Conservation (phyloP, 2,888 invertebrate species). For the Uropetala carovei region DNA sequence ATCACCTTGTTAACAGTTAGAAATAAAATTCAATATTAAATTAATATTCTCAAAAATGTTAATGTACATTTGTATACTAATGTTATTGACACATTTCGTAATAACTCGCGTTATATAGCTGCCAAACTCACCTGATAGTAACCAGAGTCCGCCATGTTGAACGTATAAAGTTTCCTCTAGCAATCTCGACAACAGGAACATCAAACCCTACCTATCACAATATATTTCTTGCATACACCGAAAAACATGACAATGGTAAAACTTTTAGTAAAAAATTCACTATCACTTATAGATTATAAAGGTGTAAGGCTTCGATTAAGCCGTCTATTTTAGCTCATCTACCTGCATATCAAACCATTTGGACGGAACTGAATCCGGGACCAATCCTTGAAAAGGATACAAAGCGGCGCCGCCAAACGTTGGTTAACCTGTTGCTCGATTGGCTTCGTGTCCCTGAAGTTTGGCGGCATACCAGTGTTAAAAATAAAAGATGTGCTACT, state of each 20-base stretch:
- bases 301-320: conserved; percentile 46
- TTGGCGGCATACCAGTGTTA: conserved; percentile 64
- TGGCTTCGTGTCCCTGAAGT: conserved; percentile 56
- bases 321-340: conserved; percentile 67
- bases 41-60: neutral
- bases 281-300: conserved; percentile 41
- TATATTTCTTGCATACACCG: conserved; percentile 42
- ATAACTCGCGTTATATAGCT: conserved; percentile 67
- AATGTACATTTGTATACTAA: neutral
- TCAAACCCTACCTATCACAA: conserved; percentile 45
- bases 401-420: conserved; percentile 71
- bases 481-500: conserved; percentile 56
- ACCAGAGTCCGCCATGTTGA: conserved; percentile 82
- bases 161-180: conserved; percentile 62
- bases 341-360: conserved; percentile 67
- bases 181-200: conserved; percentile 63
- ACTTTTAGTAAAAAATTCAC: conserved; percentile 53
- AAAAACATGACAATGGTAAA: conserved; percentile 53
- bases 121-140: conserved; percentile 80
- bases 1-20: neutral
- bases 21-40: neutral
- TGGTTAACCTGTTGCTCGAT: conserved; percentile 62
- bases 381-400: conserved; percentile 73
- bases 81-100: neutral
- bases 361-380: conserved; percentile 66